Evolutionary conservation across 2,888 invertebrate species (phyloP), one percentile per base, ranked within the genome.

Genomic region (Dilophus febrilis): DNA sequence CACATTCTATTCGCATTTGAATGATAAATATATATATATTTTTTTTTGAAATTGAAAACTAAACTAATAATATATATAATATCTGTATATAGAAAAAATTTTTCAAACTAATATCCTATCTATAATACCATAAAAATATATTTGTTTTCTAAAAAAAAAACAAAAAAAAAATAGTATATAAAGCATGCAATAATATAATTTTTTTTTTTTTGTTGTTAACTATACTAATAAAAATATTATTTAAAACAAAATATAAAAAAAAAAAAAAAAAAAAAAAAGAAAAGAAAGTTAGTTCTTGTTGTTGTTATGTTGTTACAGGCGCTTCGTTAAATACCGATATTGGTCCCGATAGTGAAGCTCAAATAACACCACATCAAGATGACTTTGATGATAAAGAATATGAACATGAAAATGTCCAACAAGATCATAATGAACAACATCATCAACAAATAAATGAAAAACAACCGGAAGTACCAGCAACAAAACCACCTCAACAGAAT

Each of bases 321-420:
- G 69, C 70, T 49, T 68, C 68, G 40, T 65, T 69, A 49, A 69
- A 70, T 56, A 70, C 70, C 46, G 72, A 73, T 55, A 66, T 72
- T 49, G 54, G 62, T 48, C 72, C 72, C 37, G 72, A 72, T 53
- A 70, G 71, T 37, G 71, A 64, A 46, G 73, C 73, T 48, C 72
- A 72, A 43, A 73, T 73, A 49, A 72, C 72, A 45, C 73, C 73
- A 30, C 64, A 72, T 11, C 70, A 69, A 18, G 61, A 60, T 22
- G 70, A 71, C 47, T 69, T 70, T 45, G 62, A 61, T 42, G 71
- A 71, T 41, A 53, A 57, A 50, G 45, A 42, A n/a, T 61, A 58
- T 40, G 43, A 44, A 17, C 38, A 38, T 14, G 53, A 53, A 36
- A 55, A 55, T 48, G 59, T 53, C 45, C 58, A 57, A 34, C 58